Percentiles rank a stretch among this genome's conserved stretches.
Conservation (phyloP, 2,888 invertebrate genomes). For the Chelonus formosanus region DNA sequence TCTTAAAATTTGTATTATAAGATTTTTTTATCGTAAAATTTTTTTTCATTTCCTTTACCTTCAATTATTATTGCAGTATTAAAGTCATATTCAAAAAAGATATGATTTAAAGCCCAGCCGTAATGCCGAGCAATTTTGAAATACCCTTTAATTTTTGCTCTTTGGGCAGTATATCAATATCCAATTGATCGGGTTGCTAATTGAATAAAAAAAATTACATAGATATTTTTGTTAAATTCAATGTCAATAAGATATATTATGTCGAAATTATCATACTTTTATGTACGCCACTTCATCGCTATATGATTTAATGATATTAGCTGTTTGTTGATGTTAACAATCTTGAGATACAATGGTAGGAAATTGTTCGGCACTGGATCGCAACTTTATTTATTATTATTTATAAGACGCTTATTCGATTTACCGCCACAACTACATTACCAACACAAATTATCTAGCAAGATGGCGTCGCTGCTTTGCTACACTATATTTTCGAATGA, state of each 20-base stretch:
- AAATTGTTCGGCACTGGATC: constrained; percentile 85
- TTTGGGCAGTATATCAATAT: constrained; percentile 81
- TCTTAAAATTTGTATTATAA: constrained; percentile 71
- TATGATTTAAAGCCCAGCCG: constrained; percentile 93
- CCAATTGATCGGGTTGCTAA: constrained; percentile 87
- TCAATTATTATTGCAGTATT: constrained; percentile 94
- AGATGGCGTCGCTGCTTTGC: too few relatives aligned
- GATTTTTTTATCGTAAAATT: neutral
- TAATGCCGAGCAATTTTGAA: constrained; percentile 98
- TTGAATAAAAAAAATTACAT: constrained; percentile 3
- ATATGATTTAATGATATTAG: constrained; percentile 81
- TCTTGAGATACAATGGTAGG: constrained; percentile 98
- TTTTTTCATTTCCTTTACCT: constrained; percentile 69
- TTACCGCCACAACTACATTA: too few relatives aligned
- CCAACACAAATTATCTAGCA: too few relatives aligned
- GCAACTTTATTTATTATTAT: constrained; percentile 82
- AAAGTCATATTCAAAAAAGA: constrained; percentile 83
- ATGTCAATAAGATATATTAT: too few relatives aligned
- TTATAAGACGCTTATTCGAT: too few relatives aligned
- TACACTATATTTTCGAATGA: too few relatives aligned
- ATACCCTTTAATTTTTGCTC: constrained; percentile 91
- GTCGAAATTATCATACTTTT: constrained; percentile 59
- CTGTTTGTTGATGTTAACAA: constrained; percentile 89
- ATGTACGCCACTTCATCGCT: constrained; percentile 75
- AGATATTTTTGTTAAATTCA: too few relatives aligned